Base-by-base conservation (phyloP, 2,888 invertebrate species). In the Tenthredo distinguenda region DNA sequence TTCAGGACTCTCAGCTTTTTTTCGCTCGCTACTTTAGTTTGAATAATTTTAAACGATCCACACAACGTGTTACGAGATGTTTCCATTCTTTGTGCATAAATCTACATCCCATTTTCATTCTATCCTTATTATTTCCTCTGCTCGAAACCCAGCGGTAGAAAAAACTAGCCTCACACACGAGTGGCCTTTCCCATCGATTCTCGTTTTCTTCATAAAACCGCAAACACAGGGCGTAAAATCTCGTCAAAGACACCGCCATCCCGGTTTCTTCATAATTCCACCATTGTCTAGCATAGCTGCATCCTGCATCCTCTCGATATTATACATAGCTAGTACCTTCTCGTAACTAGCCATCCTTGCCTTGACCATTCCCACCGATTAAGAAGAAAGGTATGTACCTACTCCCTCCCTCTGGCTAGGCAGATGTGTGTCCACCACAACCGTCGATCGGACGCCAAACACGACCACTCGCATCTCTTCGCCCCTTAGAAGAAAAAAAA, bases 391-490 rank as follows among this genome's bases (percentile, higher is more conserved):
- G 26, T 26, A 26, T 26, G 6, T 55, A n/a, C 55, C n/a, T n/a
- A 55, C 55, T n/a, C 55, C 26, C 47, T 31, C 77, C 34, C 77
- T 55, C 50, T 40, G 55, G 77, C 55, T n/a, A 85, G 86, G 87
- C 91, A 91, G 89, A 91, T 90, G 91, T 88, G 87, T 31, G 50
- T 77, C 47, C 50, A 88, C 91, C 91, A 91, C 91, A 89, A 91
- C 40, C 43, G 88, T 88, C 87, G 86, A 84, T 55, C 71, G 72
- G 40, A 37, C 72, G 40, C 47, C 82, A 85, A 82, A 82, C 86
- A 85, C 43, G 86, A 40, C 43, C 74, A 21, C 15, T 77, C 55
- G 1, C 18, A 31, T 31, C 40, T 43, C 15, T 12, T 50, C 6
- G 15, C 55, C 50, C 55, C 34, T 34, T 34, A 62, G 84, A 90